phyloP scores from a whole-genome alignment of 2,113 vertebrate species.

The Actenoides lindsayi region DNA sequence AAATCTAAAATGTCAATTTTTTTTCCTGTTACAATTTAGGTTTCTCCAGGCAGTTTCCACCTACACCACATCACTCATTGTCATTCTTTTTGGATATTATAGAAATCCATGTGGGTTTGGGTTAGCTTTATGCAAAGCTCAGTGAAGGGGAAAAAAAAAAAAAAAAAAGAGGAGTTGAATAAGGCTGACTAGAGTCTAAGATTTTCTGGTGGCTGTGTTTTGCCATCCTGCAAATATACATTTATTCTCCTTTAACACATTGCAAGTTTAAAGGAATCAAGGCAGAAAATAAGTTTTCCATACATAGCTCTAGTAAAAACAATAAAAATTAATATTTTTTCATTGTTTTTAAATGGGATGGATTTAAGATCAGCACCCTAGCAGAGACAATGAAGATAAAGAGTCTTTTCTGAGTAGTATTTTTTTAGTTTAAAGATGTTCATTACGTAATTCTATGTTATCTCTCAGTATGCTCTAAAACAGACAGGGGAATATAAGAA shows the following conservation, averaged over 20 bases:
- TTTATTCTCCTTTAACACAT: conserved; percentile 60
- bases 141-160: conserved; percentile 75
- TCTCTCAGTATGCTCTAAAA: neutral
- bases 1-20: conserved; percentile 98
- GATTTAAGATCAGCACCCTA: neutral
- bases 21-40: conserved; percentile 89
- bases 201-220: conserved; percentile 62
- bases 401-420: neutral
- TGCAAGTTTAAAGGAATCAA: conserved; percentile 55
- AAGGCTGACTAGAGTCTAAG: conserved; percentile 61
- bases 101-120: conserved; percentile 87
- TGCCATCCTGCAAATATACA: conserved; percentile 29
- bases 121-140: conserved; percentile 83
- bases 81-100: conserved; percentile 87
- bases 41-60: conserved; percentile 89
- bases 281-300: conserved; percentile 61
- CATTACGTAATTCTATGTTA: neutral
- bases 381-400: conserved; percentile 26
- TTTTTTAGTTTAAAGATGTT: neutral
- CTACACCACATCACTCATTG: conserved; percentile 92
- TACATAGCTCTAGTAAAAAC: conserved; percentile 14
- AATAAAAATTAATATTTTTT: conserved; percentile 21
- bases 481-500: neutral
- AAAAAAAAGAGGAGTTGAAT: conserved; percentile 59
- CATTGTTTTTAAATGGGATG: conserved; percentile 39